Percentiles rank a stretch among this genome's conserved stretches.
phyloP scores from a whole-genome alignment of 2,113 vertebrate genomes.

The Aplodontia rufa region DNA sequence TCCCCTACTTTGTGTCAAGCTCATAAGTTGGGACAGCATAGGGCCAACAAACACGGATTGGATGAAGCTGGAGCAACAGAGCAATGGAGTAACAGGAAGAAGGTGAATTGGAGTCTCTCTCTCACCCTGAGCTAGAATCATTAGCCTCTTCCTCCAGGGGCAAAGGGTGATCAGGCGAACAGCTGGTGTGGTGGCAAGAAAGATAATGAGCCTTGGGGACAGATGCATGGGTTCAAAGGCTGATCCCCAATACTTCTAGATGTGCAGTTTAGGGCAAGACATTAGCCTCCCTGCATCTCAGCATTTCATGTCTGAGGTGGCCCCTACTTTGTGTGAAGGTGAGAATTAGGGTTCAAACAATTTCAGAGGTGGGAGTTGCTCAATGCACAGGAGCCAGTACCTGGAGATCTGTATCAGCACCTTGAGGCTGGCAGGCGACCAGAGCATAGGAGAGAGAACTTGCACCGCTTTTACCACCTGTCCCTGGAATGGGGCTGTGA shows the following conservation, averaged over 20 bases:
- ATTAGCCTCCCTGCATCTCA: not conserved
- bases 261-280: not conserved
- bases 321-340: not conserved
- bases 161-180: not conserved
- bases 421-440: fast-evolving
- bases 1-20: fast-evolving
- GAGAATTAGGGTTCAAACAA: not conserved
- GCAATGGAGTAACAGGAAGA: too few relatives aligned
- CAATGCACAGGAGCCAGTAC: fast-evolving
- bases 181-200: too few relatives aligned
- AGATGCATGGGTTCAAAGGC: not conserved
- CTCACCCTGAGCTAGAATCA: not conserved
- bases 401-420: fast-evolving
- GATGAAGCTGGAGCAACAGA: not conserved
- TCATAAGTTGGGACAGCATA: not conserved
- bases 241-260: not conserved
- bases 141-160: not conserved
- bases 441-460: not conserved
- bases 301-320: not conserved
- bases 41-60: fast-evolving
- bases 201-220: not conserved
- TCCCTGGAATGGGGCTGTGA: not conserved
- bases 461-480: not conserved
- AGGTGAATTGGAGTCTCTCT: too few relatives aligned
- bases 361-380: not conserved